phyloP scores from a whole-genome alignment of 2,113 vertebrate genomes.

The Tenebrosternarchus preto region DNA sequence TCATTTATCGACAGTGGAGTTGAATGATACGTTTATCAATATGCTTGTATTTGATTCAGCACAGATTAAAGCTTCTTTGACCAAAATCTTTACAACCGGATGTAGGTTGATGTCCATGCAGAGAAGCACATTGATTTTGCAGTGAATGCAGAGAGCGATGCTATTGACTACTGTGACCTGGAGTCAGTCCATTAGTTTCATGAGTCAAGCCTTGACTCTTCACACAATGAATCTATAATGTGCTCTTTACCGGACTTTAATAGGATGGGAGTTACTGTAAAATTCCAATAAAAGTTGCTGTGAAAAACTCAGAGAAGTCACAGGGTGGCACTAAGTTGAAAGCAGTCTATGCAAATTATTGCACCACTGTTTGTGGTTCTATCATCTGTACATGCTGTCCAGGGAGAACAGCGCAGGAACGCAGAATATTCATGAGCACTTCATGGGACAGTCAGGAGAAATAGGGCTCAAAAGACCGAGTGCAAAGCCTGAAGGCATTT shows the following conservation, averaged over 20 bases:
- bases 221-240: conserved; percentile 17
- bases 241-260: background rate
- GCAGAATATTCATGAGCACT: conserved; percentile 38
- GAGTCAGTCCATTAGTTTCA: conserved; percentile 46
- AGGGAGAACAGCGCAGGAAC: conserved; percentile 1
- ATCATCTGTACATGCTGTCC: background rate
- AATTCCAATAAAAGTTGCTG: background rate
- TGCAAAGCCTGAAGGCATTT: conserved; percentile 25
- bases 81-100: conserved; percentile 9
- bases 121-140: conserved; percentile 41
- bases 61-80: conserved; percentile 35
- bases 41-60: conserved; percentile 25
- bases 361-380: conserved; percentile 12
- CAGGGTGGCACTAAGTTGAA: background rate
- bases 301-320: conserved; percentile 1
- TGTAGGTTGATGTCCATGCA: conserved; percentile 19
- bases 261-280: conserved; percentile 13
- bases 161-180: conserved; percentile 39
- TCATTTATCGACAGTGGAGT: too few relatives aligned
- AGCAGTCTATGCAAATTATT: conserved; percentile 32
- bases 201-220: conserved; percentile 32
- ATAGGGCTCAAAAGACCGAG: conserved; percentile 13
- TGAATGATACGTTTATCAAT: conserved; percentile 17
- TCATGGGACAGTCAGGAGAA: conserved; percentile 31
- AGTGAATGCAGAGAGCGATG: conserved; percentile 13